phyloP scores from a whole-genome alignment of 2,888 invertebrate genomes.

The Operophtera brumata region DNA sequence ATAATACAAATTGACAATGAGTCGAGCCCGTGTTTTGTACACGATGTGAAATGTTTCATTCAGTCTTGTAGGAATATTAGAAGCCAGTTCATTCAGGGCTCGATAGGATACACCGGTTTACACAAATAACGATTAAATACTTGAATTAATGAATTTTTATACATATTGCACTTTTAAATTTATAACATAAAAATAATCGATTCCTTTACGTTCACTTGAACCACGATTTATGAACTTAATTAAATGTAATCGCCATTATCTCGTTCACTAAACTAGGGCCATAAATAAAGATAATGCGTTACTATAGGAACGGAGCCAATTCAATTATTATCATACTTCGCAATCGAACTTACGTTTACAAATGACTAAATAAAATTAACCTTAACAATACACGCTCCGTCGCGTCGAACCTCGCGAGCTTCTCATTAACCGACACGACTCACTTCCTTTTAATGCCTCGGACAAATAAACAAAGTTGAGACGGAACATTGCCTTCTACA shows the following conservation, averaged over 20 bases:
- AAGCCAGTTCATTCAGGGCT: constrained; percentile 62
- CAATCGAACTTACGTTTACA: constrained; percentile 71
- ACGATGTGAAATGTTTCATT: constrained; percentile 69
- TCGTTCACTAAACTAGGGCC: constrained; percentile 64
- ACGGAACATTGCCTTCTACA: no score
- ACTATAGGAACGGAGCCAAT: constrained; percentile 75
- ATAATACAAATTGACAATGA: constrained; percentile 67
- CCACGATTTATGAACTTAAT: no score
- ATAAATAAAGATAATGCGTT: constrained; percentile 71
- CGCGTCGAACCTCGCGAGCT: constrained; percentile 40
- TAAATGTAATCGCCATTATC: constrained; percentile 57
- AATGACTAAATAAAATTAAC: constrained; percentile 77
- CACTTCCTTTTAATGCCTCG: constrained; percentile 10
- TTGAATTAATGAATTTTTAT: constrained; percentile 56
- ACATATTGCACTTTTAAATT: constrained; percentile 71
- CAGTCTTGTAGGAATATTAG: constrained; percentile 70
- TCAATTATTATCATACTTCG: constrained; percentile 57
- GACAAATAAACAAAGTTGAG: no score
- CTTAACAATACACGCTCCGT: constrained; percentile 64
- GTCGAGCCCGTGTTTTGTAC: constrained; percentile 57
- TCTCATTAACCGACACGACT: constrained; percentile 9
- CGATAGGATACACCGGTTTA: constrained; percentile 60
- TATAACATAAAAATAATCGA: constrained; percentile 56
- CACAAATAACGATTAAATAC: constrained; percentile 59
- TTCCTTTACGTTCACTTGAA: constrained; percentile 40